phyloP scores from a whole-genome alignment of 2,113 vertebrate genomes.

The Emydura subglobosa region DNA sequence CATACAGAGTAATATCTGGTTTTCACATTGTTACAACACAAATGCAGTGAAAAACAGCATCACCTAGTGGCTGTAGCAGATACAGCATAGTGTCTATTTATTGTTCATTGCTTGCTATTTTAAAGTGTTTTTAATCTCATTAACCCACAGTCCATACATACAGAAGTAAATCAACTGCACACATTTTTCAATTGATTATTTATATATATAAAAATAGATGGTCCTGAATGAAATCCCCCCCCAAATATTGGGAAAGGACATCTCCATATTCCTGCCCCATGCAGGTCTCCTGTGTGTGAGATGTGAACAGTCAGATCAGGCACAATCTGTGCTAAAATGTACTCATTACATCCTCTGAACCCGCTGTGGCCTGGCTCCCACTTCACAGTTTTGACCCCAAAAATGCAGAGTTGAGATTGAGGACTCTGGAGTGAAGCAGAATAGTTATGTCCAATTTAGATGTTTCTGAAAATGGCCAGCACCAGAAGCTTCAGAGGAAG shows the following conservation, averaged over 20 bases:
- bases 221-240: not conserved
- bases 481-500: not conserved
- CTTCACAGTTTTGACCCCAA: not conserved
- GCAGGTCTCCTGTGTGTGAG: not conserved
- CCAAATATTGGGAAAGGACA: not conserved
- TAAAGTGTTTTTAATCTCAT: not conserved
- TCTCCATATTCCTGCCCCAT: not conserved
- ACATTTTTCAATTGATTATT: not conserved
- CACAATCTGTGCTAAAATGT: not conserved
- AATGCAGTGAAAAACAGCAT: constrained; percentile 44
- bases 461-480: not conserved
- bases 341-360: not conserved
- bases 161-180: not conserved
- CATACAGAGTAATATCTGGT: not conserved
- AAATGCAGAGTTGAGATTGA: not conserved
- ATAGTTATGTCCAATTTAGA: not conserved
- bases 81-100: not conserved
- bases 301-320: not conserved
- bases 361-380: not conserved
- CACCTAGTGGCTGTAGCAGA: constrained; percentile 51
- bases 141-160: rapidly evolving
- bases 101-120: not conserved
- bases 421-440: not conserved
- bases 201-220: too few species aligned
- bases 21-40: not conserved